These are phyloP conservation scores for Stegodyphus dumicola DNA, from an alignment of 1,140 invertebrate species.

Conservation along the genomic window DNA sequence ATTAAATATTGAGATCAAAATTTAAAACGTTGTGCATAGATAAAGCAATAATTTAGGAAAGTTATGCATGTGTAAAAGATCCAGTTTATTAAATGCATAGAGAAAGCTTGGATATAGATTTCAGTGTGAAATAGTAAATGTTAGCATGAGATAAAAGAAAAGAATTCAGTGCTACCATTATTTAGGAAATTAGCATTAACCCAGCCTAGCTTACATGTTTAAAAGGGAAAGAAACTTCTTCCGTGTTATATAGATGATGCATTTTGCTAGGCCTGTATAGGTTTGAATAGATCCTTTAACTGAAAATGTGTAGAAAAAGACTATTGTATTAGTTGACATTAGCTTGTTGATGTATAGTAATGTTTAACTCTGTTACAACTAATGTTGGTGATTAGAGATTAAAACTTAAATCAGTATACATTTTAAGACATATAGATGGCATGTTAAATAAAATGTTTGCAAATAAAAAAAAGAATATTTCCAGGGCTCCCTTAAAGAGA, in stretches of 20 bases:
- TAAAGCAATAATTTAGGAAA: too few relatives aligned
- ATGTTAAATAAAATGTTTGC: constrained; percentile 12
- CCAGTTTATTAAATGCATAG: too few relatives aligned
- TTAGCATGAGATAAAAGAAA: constrained; percentile 35
- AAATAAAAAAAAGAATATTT: too few relatives aligned
- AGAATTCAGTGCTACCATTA: constrained; percentile 40
- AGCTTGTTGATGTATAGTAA: constrained; percentile 58
- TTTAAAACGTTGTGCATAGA: too few relatives aligned
- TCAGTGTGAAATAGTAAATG: constrained; percentile 41
- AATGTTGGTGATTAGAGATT: constrained; percentile 41
- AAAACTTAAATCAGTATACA: constrained; percentile 37
- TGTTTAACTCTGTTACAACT: constrained; percentile 54
- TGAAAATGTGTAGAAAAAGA: constrained; percentile 15
- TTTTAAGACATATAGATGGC: constrained; percentile 50
- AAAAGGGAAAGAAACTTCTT: constrained; percentile 37
- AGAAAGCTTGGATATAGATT: constrained; percentile 39
- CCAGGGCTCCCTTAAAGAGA: too few relatives aligned
- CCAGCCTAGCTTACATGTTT: constrained; percentile 34
- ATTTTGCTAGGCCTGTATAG: constrained; percentile 40
- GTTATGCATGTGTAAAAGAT: too few relatives aligned
- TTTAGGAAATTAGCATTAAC: constrained; percentile 29
- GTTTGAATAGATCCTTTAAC: constrained; percentile 23
- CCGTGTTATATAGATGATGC: constrained; percentile 35
- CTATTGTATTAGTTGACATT: constrained; percentile 44
- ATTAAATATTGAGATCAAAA: too few relatives aligned